A percentile compares a stretch with the other conserved stretches of the same genome.
These are phyloP conservation scores for Ciconia boyciana DNA, from an alignment of 2,113 vertebrate species.

Conservation along the genomic window DNA sequence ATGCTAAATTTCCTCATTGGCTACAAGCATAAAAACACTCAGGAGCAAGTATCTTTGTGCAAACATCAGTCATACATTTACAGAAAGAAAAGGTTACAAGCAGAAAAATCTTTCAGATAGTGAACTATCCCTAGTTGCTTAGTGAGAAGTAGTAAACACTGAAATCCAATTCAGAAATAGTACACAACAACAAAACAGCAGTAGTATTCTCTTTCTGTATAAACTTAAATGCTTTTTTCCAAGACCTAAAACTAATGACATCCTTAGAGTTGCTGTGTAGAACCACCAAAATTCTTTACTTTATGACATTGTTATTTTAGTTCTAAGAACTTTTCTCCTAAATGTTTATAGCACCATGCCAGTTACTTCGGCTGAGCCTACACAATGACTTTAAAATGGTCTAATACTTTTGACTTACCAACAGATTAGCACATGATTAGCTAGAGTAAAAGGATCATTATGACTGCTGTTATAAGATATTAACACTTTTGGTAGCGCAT, in stretches of 20 bases:
- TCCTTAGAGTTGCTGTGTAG: slow-evolving; percentile 39
- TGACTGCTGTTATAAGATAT: slow-evolving; percentile 71
- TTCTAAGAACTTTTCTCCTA: slow-evolving; percentile 57
- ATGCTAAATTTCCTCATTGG: not conserved
- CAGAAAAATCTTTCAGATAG: not conserved
- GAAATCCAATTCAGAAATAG: slow-evolving; percentile 35
- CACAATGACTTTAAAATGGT: slow-evolving; percentile 74
- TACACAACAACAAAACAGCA: slow-evolving; percentile 36
- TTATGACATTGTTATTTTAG: slow-evolving; percentile 60
- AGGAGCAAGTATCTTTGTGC: not conserved
- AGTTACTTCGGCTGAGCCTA: slow-evolving; percentile 67
- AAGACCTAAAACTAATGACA: slow-evolving; percentile 41
- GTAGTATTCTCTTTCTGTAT: slow-evolving; percentile 15
- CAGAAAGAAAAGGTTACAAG: not conserved
- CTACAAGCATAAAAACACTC: not conserved
- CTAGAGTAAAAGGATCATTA: slow-evolving; percentile 72
- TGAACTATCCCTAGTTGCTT: not conserved
- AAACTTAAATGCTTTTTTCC: slow-evolving; percentile 56
- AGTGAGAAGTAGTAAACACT: slow-evolving; percentile 25
- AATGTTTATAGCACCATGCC: slow-evolving; percentile 57
- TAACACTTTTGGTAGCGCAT: slow-evolving; percentile 73
- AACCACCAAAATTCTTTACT: slow-evolving; percentile 59
- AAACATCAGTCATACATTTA: not conserved
- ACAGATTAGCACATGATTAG: slow-evolving; percentile 79
- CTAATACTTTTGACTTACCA: slow-evolving; percentile 74